Conservation (phyloP, 2,797 vertebrate genomes). For the Gouania willdenowi region DNA sequence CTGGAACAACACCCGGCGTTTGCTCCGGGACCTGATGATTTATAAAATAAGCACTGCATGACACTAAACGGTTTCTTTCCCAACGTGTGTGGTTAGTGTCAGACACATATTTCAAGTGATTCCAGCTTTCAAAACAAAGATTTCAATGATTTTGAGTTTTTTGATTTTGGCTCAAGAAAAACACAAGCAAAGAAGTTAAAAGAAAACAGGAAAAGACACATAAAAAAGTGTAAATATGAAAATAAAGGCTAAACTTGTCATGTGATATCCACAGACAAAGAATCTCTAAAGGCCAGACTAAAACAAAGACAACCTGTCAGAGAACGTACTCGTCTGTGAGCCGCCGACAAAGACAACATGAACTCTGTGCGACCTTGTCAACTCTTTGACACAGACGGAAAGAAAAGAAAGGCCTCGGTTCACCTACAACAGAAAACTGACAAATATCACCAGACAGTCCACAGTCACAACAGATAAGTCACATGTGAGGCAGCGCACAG, state of each 20-base stretch:
- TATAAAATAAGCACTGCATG: too few relatives aligned
- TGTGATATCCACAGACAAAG: conserved; percentile 37
- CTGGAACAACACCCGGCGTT: too few relatives aligned
- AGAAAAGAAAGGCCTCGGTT: conserved; percentile 33
- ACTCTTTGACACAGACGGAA: conserved; percentile 20
- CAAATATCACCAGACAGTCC: conserved; percentile 60
- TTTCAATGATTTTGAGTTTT: too few relatives aligned
- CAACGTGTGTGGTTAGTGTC: too few relatives aligned
- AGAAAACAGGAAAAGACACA: conserved; percentile 24
- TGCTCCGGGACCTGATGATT: too few relatives aligned
- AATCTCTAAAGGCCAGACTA: conserved; percentile 20
- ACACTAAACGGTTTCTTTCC: too few relatives aligned
- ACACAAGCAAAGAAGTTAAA: conserved; percentile 2
- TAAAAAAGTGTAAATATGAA: conserved; percentile 2
- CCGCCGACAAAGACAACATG: conserved; percentile 34
- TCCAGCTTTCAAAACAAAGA: too few relatives aligned
- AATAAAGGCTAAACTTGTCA: conserved; percentile 30
- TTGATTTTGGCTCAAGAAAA: too few relatives aligned
- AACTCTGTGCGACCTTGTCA: conserved; percentile 51
- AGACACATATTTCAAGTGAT: too few relatives aligned
- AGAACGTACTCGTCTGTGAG: conserved; percentile 21
- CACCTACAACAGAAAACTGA: conserved; percentile 48
- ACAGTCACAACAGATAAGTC: conserved; percentile 51
- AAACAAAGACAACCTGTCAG: conserved; percentile 50
- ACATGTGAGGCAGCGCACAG: conserved; percentile 31